Base-by-base conservation (phyloP, 2,888 invertebrate species). In the Trichopoda pennipes region DNA sequence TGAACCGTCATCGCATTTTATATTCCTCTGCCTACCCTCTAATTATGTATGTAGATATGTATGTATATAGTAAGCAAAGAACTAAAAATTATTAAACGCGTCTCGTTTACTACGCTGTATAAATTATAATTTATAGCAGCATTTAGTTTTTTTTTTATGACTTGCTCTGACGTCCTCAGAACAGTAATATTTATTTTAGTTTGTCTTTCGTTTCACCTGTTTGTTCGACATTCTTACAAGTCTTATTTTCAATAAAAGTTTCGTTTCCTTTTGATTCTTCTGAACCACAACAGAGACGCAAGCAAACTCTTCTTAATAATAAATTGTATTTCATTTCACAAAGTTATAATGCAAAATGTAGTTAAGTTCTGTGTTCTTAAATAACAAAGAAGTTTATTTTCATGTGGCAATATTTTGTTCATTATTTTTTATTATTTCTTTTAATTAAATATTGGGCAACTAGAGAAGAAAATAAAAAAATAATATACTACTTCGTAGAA, bases 331-430 rank as follows among this genome's bases (percentile, higher is more conserved):
- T 4, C 1, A 38, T 38, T 38, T 12, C 38, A 38, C 10, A 38
- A 38, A 38, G 38, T 38, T 38, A 38, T 38, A 2, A 64, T 35
- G 32, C 64, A 55, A 74, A 74, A 64, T 38, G 8, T 17, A 35
- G 28, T 35, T n/a, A 12, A 16, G n/a, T 63, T 53, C 10, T 28
- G 3, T 16, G 32, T 73, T 47, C 16, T 42, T 7, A 35, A 61
- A 74, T 56, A 66, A 55, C 3, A 68, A 58, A 19, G 58, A 53
- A 56, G 28, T 55, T 63, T 23, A 14, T 38, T 23, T 75, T 56
- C 55, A 56, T 56, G n/a, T 51, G 23, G 38, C 64, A 16, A 42
- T 19, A 32, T 23, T 21, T 66, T 55, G 42, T 10, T 28, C 19
- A 19, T 53, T 61, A 38, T 72, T 69, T 49, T 56, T 70, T 60